Evolutionary conservation across 1,140 invertebrate genomes (phyloP).

Genomic region (Tetragonula clypearis): DNA sequence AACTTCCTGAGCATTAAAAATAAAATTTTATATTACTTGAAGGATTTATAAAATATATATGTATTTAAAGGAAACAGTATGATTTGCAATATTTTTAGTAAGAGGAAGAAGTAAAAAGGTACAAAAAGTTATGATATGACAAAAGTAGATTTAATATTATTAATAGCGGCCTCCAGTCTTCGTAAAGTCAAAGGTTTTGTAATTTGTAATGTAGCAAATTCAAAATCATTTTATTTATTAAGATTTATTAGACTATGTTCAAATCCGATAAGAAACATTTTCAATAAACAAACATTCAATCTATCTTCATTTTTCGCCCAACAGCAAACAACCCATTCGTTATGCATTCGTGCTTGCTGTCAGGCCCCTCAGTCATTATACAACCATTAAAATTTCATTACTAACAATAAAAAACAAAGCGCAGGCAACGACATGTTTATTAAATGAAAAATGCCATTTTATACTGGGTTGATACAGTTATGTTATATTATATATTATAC

Average conservation of each 20-base stretch:
- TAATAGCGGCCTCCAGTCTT: background rate
- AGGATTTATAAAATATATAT: background rate
- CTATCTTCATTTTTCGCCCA: background rate
- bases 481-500: background rate
- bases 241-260: background rate
- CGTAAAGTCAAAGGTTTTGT: background rate
- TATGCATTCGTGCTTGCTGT: background rate
- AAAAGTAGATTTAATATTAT: background rate
- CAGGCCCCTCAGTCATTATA: background rate
- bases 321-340: background rate
- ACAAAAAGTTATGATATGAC: background rate
- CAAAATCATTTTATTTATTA: background rate
- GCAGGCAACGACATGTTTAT: background rate
- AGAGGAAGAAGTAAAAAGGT: background rate
- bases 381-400: background rate
- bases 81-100: background rate
- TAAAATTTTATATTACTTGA: background rate
- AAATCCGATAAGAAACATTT: no score
- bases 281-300: background rate
- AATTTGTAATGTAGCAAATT: background rate
- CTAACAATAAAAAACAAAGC: background rate
- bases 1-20: no score
- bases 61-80: background rate
- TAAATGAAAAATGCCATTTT: background rate
- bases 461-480: no score